Percentiles rank a stretch among this genome's conserved stretches.
These are phyloP conservation scores for Mus pahari DNA, from an alignment of 2,113 vertebrate genomes.

Conservation along the genomic window DNA sequence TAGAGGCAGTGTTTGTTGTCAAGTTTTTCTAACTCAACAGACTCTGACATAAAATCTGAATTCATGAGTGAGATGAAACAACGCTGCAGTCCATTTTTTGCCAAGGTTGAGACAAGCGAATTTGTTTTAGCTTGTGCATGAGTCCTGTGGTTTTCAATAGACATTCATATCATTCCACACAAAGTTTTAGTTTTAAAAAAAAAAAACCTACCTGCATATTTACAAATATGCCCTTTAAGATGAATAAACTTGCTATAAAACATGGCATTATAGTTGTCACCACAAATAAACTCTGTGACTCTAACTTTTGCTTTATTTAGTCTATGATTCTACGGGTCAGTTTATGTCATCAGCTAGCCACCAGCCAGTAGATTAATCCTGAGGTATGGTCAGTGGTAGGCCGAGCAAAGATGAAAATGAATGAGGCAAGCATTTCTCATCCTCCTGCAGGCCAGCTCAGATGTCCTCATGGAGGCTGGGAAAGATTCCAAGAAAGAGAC, in stretches of 20 bases:
- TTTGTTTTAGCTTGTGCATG: background rate
- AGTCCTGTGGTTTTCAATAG: background rate
- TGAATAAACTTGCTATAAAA: background rate
- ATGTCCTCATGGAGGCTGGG: background rate
- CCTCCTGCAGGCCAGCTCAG: too few relatives aligned
- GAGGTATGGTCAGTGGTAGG: background rate
- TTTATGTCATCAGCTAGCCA: background rate
- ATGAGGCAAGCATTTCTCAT: background rate
- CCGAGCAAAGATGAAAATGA: background rate
- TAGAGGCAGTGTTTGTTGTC: background rate
- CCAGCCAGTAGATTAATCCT: background rate
- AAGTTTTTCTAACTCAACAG: background rate
- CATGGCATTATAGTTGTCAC: background rate
- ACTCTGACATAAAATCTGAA: conserved; percentile 47
- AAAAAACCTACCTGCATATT: background rate
- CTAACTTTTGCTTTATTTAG: background rate
- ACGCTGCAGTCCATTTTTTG: background rate
- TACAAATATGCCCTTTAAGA: conserved; percentile 20
- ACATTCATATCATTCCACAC: background rate
- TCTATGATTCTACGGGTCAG: background rate
- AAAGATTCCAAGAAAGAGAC: background rate
- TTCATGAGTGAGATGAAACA: conserved; percentile 37
- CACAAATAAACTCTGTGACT: background rate
- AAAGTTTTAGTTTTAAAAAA: conserved; percentile 29
- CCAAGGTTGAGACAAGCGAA: background rate